Percentiles rank a stretch among this genome's conserved stretches.
Evolutionary conservation across 2,888 invertebrate species (phyloP).

Genomic region (Drosophila niveifrons): DNA sequence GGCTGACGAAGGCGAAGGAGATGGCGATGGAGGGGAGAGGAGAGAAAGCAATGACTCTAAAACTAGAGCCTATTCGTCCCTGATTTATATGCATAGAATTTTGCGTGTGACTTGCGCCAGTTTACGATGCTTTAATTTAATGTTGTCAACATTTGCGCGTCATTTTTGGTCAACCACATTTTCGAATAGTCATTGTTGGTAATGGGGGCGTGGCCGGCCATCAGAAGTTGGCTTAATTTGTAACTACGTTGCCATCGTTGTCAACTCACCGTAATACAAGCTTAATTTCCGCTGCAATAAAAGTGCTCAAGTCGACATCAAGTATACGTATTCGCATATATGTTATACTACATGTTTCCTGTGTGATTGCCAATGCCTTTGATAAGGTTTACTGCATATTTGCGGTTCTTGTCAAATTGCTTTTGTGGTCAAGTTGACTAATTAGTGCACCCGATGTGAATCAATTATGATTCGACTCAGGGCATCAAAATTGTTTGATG

Average conservation of each 20-base stretch:
- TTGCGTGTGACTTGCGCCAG: conserved; percentile 64
- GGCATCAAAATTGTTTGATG: background rate
- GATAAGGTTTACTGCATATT: conserved; percentile 13
- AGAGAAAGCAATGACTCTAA: background rate
- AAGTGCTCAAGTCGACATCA: conserved; percentile 1
- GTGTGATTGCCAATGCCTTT: conserved; percentile 14
- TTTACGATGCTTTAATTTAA: conserved; percentile 75
- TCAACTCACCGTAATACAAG: conserved; percentile 9
- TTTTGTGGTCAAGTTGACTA: conserved; percentile 29
- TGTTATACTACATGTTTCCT: background rate
- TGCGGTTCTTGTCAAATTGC: conserved; percentile 37
- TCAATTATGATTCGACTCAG: conserved; percentile 11
- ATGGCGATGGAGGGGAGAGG: background rate
- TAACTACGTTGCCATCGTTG: conserved; percentile 4
- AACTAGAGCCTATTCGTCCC: conserved; percentile 27
- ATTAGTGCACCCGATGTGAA: conserved; percentile 22
- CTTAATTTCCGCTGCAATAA: conserved; percentile 12
- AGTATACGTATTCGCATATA: background rate
- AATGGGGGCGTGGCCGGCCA: conserved; percentile 48
- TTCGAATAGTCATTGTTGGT: conserved; percentile 62
- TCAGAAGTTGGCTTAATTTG: conserved; percentile 3
- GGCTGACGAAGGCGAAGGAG: background rate
- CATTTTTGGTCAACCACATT: conserved; percentile 71
- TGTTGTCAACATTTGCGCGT: conserved; percentile 79
- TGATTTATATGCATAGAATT: conserved; percentile 73